phyloP scores from a whole-genome alignment of 2,797 vertebrate species.

The Chelidonichthys spinosus region DNA sequence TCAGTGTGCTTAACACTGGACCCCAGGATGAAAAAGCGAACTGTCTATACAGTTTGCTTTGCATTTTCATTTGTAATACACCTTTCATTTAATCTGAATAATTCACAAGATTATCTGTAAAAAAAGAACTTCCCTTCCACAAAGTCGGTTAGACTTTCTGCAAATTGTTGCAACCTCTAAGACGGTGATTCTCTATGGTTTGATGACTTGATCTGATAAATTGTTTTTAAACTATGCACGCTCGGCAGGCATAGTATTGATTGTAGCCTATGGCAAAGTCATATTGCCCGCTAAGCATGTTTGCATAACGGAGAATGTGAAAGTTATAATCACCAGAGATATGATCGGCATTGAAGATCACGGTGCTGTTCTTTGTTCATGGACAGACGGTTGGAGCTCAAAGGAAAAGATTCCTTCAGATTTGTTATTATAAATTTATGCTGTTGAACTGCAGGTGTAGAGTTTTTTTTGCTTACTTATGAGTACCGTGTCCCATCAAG shows the following conservation, averaged over 20 bases:
- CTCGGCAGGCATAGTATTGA: constrained; percentile 42
- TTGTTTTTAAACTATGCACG: constrained; percentile 31
- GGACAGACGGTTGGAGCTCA: constrained; percentile 7
- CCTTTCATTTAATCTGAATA: constrained; percentile 7
- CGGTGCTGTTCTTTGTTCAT: constrained; percentile 18
- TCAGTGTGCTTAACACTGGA: background rate
- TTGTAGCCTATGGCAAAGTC: constrained; percentile 41
- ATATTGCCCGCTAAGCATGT: constrained; percentile 35
- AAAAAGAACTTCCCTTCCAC: constrained; percentile 17
- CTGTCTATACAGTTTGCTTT: background rate
- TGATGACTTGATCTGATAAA: constrained; percentile 62
- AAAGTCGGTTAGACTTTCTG: constrained; percentile 15
- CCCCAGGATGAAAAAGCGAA: background rate
- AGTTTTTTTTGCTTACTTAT: background rate
- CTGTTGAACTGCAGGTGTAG: background rate
- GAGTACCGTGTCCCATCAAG: background rate
- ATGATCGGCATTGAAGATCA: constrained; percentile 25
- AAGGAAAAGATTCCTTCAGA: constrained; percentile 1
- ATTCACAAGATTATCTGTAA: constrained; percentile 25
- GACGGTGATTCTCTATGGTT: constrained; percentile 48
- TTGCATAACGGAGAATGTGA: constrained; percentile 35
- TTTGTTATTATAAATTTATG: background rate
- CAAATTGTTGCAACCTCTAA: constrained; percentile 34
- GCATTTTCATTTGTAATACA: background rate
- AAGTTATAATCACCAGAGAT: constrained; percentile 38